phyloP scores from a whole-genome alignment of 2,797 vertebrate species.

The Melanotaenia boesemani region DNA sequence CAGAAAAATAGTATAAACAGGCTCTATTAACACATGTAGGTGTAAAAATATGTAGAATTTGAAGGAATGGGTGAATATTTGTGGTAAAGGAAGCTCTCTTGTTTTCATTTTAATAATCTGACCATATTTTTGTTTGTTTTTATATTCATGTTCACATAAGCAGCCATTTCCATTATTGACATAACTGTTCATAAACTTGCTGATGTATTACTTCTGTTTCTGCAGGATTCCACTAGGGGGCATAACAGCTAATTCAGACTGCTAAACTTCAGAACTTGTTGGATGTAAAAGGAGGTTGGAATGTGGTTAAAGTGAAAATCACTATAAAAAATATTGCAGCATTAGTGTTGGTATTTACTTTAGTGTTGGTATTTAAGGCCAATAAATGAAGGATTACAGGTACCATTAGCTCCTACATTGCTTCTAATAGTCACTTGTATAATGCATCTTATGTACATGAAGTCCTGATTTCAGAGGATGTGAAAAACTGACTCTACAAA shows the following conservation, averaged over 20 bases:
- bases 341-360: no score
- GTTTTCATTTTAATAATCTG: not conserved
- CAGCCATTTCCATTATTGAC: not conserved
- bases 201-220: not conserved
- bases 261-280: not conserved
- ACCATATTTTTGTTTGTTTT: not conserved
- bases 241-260: not conserved
- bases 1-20: not conserved
- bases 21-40: not conserved
- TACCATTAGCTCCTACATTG: not conserved
- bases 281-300: not conserved
- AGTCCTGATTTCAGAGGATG: no score
- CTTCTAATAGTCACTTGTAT: not conserved
- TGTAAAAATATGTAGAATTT: no score
- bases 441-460: not conserved
- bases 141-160: not conserved
- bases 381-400: not conserved
- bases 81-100: not conserved
- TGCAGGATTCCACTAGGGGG: not conserved
- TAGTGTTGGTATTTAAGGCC: not conserved
- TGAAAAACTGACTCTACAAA: no score
- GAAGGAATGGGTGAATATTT: not conserved
- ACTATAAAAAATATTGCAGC: not conserved
- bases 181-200: not conserved
- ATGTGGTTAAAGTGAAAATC: not conserved